Evolutionary conservation across 2,797 vertebrate species (phyloP), one percentile per base, ranked within the genome.

Genomic region (Sphaeramia orbicularis): DNA sequence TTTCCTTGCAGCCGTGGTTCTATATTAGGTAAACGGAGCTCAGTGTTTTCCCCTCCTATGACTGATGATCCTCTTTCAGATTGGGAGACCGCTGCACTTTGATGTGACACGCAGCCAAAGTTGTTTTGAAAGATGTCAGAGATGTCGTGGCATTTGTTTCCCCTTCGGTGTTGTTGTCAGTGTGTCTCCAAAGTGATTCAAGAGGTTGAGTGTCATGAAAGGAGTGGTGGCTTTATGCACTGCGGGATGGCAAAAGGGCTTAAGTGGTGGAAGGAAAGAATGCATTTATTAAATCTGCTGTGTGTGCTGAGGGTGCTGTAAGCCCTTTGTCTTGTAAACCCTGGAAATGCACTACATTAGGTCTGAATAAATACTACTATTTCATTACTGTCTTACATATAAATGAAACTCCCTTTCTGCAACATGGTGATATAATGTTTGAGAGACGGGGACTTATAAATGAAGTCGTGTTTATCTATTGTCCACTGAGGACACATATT

Each of bases 61-160:
- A 71, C 49, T 42, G 56, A 59, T 74, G 32, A 35, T 35, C 61
- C 51, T 32, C 61, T 43, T 65, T 75, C 49, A 71, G 58, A 65
- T 50, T 55, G n/a, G 16, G n/a, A 18, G 8, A 63, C 6, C 12
- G 12, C 45, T 45, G 36, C 49, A 52, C 42, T 73, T 55, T 55
- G 60, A 65, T 56, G 55, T 66, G 67, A 51, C 41, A 47, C 1
- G 69, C 21, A n/a, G 4, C 30, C 27, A 56, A 24, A 51, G n/a
- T 47, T 51, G 66, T 55, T 62, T 67, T 61, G 21, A 50, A 51
- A 64, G 52, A 52, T 71, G 30, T 58, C 44, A 47, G 32, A 16
- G 35, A 59, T 35, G 4, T 41, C 36, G 42, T 19, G 56, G 19
- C 12, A 30, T 57, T 60, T 59, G 32, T 59, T 59, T 67, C 42